phyloP scores from a whole-genome alignment of 2,797 vertebrate genomes.

The Hylomyscus alleni region DNA sequence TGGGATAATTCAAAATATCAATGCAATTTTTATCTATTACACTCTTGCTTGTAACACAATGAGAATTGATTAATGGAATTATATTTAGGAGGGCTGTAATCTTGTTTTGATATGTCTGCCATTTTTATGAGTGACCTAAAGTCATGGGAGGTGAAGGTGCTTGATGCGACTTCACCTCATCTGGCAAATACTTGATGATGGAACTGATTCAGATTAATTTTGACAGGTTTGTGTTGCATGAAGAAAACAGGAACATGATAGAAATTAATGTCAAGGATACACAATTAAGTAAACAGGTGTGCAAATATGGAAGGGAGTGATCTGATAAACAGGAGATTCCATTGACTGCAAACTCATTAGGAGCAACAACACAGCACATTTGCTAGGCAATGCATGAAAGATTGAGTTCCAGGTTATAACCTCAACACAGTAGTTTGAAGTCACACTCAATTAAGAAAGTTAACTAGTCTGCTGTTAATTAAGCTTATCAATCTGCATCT shows the following conservation, averaged over 20 bases:
- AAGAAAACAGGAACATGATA: neutral
- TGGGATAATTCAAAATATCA: slow-evolving; percentile 51
- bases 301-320: slow-evolving; percentile 32
- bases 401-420: slow-evolving; percentile 12
- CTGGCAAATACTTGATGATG: neutral
- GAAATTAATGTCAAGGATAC: slow-evolving; percentile 30
- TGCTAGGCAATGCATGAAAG: slow-evolving; percentile 21
- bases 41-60: neutral
- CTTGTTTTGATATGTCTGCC: neutral
- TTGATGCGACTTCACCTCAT: slow-evolving; percentile 27
- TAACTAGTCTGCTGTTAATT: neutral
- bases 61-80: neutral
- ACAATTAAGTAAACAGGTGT: slow-evolving; percentile 32
- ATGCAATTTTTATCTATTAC: slow-evolving; percentile 20
- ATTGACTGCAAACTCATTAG: neutral
- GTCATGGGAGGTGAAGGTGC: neutral
- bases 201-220: slow-evolving; percentile 35
- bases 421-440: slow-evolving; percentile 59
- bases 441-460: neutral
- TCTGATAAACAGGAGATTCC: neutral
- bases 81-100: neutral
- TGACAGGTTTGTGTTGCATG: slow-evolving; percentile 49
- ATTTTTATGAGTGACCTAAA: slow-evolving; percentile 55
- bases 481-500: neutral
- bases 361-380: neutral